Conservation (phyloP, 2,888 invertebrate species). For the Thera britannica region DNA sequence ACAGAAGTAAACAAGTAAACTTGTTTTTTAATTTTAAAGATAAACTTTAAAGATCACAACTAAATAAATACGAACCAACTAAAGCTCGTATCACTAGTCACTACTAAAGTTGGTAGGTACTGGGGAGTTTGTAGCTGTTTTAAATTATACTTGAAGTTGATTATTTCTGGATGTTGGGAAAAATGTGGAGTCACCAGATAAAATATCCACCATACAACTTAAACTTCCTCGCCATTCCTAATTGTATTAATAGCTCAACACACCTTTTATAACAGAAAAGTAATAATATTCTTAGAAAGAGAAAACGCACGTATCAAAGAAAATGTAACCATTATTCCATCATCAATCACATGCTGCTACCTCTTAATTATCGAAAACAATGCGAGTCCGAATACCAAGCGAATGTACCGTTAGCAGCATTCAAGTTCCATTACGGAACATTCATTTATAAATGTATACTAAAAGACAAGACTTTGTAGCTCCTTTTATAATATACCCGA, state of each 20-base stretch:
- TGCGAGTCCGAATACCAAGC: constrained; percentile 59
- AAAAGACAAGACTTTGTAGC: neutral
- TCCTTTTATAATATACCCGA: neutral
- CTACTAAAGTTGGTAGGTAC: neutral
- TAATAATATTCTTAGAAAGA: neutral
- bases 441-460: neutral
- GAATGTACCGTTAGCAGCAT: constrained; percentile 69
- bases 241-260: neutral
- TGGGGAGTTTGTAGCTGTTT: too few species aligned
- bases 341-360: constrained; percentile 19
- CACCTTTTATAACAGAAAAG: neutral
- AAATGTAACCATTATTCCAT: constrained; percentile 16
- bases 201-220: neutral
- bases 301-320: constrained; percentile 5
- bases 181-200: neutral
- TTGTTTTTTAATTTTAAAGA: neutral
- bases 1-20: constrained; percentile 7
- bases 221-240: too few species aligned
- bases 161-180: neutral
- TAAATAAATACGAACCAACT: neutral
- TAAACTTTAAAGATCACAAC: neutral
- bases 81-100: neutral
- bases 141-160: neutral
- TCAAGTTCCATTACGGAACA: constrained; percentile 51
- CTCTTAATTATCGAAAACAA: constrained; percentile 66